Conservation (phyloP, 1,140 invertebrate species). For the Platyscapa corneri region DNA sequence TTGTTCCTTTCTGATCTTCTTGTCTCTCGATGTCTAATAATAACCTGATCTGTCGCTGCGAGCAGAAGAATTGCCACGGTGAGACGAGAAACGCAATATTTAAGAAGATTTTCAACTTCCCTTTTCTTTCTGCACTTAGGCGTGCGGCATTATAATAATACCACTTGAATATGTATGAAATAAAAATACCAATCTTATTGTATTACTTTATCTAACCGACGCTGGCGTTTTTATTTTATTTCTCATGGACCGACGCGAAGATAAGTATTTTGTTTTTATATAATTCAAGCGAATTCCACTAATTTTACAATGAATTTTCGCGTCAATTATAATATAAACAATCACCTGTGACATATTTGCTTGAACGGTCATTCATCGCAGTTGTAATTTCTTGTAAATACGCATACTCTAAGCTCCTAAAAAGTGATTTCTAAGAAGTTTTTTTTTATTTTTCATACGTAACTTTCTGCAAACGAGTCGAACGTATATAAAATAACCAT, state of each 20-base stretch:
- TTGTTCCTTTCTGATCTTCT: neutral
- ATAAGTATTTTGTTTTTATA: neutral
- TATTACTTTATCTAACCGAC: neutral
- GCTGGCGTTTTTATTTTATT: neutral
- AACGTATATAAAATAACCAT: too few species aligned
- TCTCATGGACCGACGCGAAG: neutral
- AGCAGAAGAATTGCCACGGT: slow-evolving; percentile 26
- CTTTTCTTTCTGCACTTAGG: slow-evolving; percentile 49
- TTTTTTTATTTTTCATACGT: too few species aligned
- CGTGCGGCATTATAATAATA: slow-evolving; percentile 50
- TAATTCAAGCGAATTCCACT: neutral
- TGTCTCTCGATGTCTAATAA: slow-evolving; percentile 59
- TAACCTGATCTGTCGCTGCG: slow-evolving; percentile 56
- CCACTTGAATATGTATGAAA: neutral
- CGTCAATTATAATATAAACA: too few species aligned
- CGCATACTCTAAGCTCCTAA: too few species aligned
- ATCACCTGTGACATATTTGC: too few species aligned
- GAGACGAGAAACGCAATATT: slow-evolving; percentile 70
- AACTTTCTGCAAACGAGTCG: too few species aligned
- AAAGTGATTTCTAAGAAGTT: too few species aligned
- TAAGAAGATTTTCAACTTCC: slow-evolving; percentile 73
- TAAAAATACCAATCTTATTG: neutral
- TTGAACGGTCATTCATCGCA: too few species aligned
- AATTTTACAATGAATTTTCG: too few species aligned
- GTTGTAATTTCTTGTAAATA: too few species aligned